These are phyloP conservation scores for Archegozetes longisetosus DNA, from an alignment of 1,140 invertebrate genomes.

Conservation along the genomic window DNA sequence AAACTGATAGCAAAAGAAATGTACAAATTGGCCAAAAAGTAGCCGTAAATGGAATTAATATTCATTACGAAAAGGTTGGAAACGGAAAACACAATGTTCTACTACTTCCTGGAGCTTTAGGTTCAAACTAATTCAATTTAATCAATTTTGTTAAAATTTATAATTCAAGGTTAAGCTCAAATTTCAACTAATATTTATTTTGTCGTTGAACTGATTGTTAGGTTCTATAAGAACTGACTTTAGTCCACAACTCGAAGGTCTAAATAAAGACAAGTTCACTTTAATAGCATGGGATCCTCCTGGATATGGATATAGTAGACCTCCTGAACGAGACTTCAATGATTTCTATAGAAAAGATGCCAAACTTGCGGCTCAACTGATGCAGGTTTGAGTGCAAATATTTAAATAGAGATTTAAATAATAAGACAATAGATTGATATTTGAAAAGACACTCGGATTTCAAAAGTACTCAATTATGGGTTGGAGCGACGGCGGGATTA, in stretches of 20 bases:
- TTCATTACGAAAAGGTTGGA: conserved; percentile 56
- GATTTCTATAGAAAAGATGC: conserved; percentile 16
- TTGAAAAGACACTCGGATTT: background rate
- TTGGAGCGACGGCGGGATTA: conserved; percentile 15
- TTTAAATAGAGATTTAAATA: background rate
- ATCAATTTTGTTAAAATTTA: background rate
- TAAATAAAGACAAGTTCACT: conserved; percentile 12
- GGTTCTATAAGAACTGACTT: conserved; percentile 7
- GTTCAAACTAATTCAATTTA: background rate
- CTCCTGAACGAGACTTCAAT: conserved; percentile 12
- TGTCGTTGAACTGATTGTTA: background rate
- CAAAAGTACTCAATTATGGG: conserved; percentile 12
- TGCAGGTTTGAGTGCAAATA: conserved; percentile 2
- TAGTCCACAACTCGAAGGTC: conserved; percentile 3
- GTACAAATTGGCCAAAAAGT: conserved; percentile 27
- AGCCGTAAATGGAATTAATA: conserved; percentile 38
- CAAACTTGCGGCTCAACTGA: conserved; percentile 12
- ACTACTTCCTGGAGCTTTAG: conserved; percentile 42
- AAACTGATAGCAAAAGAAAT: too few species aligned
- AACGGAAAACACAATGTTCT: conserved; percentile 47
- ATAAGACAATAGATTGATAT: background rate
- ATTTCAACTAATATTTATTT: background rate
- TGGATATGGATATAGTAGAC: conserved; percentile 15
- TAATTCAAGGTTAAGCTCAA: background rate
- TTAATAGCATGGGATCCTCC: conserved; percentile 16